Evolutionary conservation across 2,888 invertebrate genomes (phyloP).

Genomic region (Unio delphinus): DNA sequence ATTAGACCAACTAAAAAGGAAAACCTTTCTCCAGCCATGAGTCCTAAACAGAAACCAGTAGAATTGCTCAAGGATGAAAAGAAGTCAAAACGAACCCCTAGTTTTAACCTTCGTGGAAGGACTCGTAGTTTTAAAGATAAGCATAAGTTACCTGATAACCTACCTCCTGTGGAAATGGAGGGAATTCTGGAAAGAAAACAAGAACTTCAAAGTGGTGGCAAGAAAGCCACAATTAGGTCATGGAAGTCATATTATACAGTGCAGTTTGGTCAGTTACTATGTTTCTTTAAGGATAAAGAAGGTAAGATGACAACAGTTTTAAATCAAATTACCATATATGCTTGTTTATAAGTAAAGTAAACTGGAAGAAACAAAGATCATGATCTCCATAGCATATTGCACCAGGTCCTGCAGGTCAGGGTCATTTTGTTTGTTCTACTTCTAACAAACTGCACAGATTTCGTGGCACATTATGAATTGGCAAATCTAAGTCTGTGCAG

Average conservation of each 20-base stretch:
- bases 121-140: constrained; percentile 84
- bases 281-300: constrained; percentile 96
- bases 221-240: constrained; percentile 92
- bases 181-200: constrained; percentile 94
- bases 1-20: constrained; percentile 48
- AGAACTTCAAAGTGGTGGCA: constrained; percentile 92
- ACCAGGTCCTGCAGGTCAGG: too few relatives aligned
- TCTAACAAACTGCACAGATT: too few relatives aligned
- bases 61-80: constrained; percentile 74
- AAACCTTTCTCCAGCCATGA: constrained; percentile 47
- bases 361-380: too few relatives aligned
- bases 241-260: constrained; percentile 97
- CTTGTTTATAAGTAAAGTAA: too few relatives aligned
- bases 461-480: too few relatives aligned
- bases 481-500: too few relatives aligned
- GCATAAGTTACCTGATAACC: constrained; percentile 66
- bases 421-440: too few relatives aligned
- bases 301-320: constrained; percentile 42
- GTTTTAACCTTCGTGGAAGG: constrained; percentile 92
- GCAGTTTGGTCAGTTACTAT: constrained; percentile 94
- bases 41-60: constrained; percentile 51
- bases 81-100: constrained; percentile 91
- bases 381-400: too few relatives aligned
- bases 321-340: too few relatives aligned
- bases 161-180: constrained; percentile 93